Percentiles rank a stretch among this genome's conserved stretches.
phyloP scores from a whole-genome alignment of 2,797 vertebrate genomes.

The Hafferia zeledoni region DNA sequence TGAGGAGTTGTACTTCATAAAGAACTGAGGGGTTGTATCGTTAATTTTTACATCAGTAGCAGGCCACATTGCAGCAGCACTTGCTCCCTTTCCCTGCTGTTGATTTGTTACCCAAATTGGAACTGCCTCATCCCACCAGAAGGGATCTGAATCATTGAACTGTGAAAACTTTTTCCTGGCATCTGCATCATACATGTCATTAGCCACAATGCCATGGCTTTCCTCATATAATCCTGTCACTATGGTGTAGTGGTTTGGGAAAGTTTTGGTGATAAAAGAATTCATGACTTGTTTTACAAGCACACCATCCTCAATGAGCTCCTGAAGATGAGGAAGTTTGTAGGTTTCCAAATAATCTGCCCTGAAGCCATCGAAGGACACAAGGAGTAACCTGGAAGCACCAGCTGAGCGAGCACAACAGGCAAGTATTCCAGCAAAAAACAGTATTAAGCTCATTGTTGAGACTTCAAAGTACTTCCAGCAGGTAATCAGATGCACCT shows the following conservation, averaged over 20 bases:
- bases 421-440: constrained; percentile 48
- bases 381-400: constrained; percentile 81
- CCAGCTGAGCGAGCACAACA: constrained; percentile 22
- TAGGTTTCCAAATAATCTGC: constrained; percentile 91
- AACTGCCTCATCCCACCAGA: constrained; percentile 90
- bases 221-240: constrained; percentile 94
- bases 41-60: constrained; percentile 85
- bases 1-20: constrained; percentile 76
- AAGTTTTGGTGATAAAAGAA: constrained; percentile 94
- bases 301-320: constrained; percentile 85
- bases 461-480: neutral
- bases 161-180: constrained; percentile 79
- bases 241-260: constrained; percentile 96
- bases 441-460: constrained; percentile 43
- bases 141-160: constrained; percentile 77
- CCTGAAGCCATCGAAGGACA: constrained; percentile 96
- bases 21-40: constrained; percentile 79
- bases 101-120: constrained; percentile 93
- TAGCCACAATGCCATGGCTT: constrained; percentile 92
- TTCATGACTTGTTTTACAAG: constrained; percentile 89
- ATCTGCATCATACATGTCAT: constrained; percentile 86
- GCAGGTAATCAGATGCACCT: constrained; percentile 46
- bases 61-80: constrained; percentile 94
- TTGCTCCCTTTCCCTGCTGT: constrained; percentile 80
- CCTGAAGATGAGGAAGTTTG: constrained; percentile 86